Conservation (phyloP, 2,113 vertebrate genomes). For the Notothenia coriiceps region DNA sequence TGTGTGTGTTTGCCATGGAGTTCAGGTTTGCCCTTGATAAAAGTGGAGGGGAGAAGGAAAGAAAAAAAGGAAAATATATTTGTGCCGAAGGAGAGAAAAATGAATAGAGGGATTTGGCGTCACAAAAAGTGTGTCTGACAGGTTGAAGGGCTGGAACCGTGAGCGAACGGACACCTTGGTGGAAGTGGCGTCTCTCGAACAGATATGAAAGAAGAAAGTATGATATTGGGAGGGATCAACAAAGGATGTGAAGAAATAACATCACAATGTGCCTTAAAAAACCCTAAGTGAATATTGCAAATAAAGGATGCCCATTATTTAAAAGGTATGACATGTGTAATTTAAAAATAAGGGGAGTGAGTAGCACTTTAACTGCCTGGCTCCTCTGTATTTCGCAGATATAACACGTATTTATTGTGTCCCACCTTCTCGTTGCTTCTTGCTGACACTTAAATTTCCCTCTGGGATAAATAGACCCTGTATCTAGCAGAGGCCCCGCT, state of each 20-base stretch:
- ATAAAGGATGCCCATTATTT: too few species aligned
- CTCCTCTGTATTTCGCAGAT: conserved; percentile 34
- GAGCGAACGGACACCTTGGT: conserved; percentile 74
- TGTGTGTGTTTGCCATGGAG: conserved; percentile 67
- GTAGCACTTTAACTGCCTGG: conserved; percentile 12
- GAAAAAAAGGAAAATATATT: conserved; percentile 66
- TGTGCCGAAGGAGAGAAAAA: conserved; percentile 65
- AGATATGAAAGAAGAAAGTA: conserved; percentile 34
- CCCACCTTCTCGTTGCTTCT: conserved; percentile 52
- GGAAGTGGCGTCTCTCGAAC: conserved; percentile 55
- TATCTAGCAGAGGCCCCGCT: conserved; percentile 44
- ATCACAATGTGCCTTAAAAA: not conserved
- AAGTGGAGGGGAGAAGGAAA: conserved; percentile 39
- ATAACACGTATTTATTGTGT: conserved; percentile 65
- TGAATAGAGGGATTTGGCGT: conserved; percentile 76
- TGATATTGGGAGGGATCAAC: conserved; percentile 10
- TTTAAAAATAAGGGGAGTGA: not conserved
- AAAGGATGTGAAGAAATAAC: not conserved
- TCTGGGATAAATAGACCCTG: conserved; percentile 56
- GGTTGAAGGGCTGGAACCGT: conserved; percentile 74
- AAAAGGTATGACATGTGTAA: too few species aligned
- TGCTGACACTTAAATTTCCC: conserved; percentile 65
- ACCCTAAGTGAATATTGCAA: too few species aligned
- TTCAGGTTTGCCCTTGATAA: conserved; percentile 78
- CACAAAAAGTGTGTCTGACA: conserved; percentile 76